Evolutionary conservation across 1,140 invertebrate species (phyloP).

Genomic region (Drosophila busckii): DNA sequence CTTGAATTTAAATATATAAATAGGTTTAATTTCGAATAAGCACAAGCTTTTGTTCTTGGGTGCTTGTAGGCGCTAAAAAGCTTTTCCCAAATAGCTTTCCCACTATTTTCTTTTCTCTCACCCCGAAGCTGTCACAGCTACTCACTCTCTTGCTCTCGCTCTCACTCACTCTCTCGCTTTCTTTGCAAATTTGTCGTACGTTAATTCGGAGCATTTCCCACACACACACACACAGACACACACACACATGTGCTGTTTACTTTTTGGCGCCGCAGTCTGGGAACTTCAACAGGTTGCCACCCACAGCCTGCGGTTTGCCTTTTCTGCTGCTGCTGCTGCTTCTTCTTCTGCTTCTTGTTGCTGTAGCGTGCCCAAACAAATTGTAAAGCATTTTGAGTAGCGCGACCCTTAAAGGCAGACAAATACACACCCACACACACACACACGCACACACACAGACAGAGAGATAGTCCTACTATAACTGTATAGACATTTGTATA

Average conservation of each 20-base stretch:
- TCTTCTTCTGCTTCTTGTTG: constrained; percentile 9
- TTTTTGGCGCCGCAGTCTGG: constrained; percentile 23
- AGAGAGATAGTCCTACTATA: constrained; percentile 10
- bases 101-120: constrained; percentile 12
- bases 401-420: constrained; percentile 23
- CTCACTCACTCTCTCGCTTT: background rate
- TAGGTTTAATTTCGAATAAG: too few species aligned
- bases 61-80: background rate
- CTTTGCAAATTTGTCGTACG: constrained; percentile 3
- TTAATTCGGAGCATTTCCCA: constrained; percentile 19
- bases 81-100: constrained; percentile 13
- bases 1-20: too few species aligned
- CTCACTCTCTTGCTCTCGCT: background rate
- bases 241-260: constrained; percentile 42
- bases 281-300: constrained; percentile 67
- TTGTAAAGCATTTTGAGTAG: constrained; percentile 49
- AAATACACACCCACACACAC: constrained; percentile 10
- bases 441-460: constrained; percentile 8
- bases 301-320: constrained; percentile 27
- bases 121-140: background rate
- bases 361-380: constrained; percentile 42
- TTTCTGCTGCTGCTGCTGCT: constrained; percentile 8
- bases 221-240: too few species aligned
- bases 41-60: constrained; percentile 10
- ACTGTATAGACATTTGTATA: constrained; percentile 7